Conservation (phyloP, 2,888 invertebrate genomes). For the Drosophila colorata region DNA sequence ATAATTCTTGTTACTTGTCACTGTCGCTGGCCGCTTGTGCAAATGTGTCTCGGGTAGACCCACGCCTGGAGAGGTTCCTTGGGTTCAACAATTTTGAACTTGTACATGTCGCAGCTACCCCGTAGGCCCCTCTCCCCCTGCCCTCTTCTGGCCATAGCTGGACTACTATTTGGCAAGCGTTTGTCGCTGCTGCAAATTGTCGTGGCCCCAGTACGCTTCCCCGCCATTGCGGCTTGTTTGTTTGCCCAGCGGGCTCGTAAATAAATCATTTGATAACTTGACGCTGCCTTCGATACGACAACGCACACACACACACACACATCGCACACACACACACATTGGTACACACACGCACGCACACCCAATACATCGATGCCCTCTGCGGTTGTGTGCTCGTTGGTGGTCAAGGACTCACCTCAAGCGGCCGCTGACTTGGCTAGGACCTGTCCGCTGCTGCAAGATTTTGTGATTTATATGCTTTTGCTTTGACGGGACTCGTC, state of each 20-base stretch:
- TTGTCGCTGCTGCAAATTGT: constrained; percentile 64
- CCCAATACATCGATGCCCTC: constrained; percentile 36
- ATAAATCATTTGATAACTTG: constrained; percentile 81
- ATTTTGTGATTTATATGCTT: constrained; percentile 78
- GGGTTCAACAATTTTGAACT: constrained; percentile 75
- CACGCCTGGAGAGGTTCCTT: constrained; percentile 40
- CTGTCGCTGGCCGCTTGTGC: constrained; percentile 45
- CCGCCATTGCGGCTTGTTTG: constrained; percentile 66
- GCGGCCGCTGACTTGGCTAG: constrained; percentile 42
- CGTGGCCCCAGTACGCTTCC: constrained; percentile 33
- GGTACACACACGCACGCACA: background rate
- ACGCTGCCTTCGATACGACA: constrained; percentile 60
- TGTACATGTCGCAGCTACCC: constrained; percentile 7
- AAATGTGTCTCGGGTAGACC: constrained; percentile 48
- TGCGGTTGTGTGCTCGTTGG: constrained; percentile 31
- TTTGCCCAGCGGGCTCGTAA: constrained; percentile 75
- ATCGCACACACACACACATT: background rate
- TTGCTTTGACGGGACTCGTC: constrained; percentile 67
- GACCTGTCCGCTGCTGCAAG: constrained; percentile 68
- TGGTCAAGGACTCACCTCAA: constrained; percentile 75
- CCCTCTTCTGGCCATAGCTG: background rate
- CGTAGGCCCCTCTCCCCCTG: background rate
- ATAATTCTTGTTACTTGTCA: constrained; percentile 66
- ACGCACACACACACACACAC: constrained; percentile 21
- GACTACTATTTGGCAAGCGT: constrained; percentile 60